Evolutionary conservation across 2,797 vertebrate genomes (phyloP), one percentile per base, ranked within the genome.

Genomic region (Melanotaenia maccullochi): DNA sequence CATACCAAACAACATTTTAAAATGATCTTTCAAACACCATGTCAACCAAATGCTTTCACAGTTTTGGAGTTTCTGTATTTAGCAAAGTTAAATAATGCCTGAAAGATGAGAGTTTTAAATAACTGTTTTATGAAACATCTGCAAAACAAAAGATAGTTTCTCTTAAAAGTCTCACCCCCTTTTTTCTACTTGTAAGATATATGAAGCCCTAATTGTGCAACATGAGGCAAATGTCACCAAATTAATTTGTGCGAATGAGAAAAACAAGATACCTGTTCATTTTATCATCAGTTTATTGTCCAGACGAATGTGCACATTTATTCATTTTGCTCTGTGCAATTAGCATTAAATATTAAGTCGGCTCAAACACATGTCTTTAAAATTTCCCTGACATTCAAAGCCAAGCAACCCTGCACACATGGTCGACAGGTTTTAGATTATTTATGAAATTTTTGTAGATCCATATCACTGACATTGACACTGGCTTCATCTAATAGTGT

Each of bases 381-480:
- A 68, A 79, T 73, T 42, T 55, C 20, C 70, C 42, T 79, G 79
- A 82, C 81, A 87, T 85, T 86, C 84, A 65, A 18, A 83, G 68
- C 51, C 24, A 60, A 69, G 59, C 25, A 2, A 13, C 4, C 9
- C 65, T 79, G 30, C 47, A 76, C 65, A 75, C 73, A 82, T 32
- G 33, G 63, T 67, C n/a, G 1, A 28, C 66, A 72, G 72, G 69
- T 74, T 79, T 80, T 68, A 64, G 60, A 81, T 85, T 52, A 78
- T 85, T 83, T 79, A 62, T 72, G 67, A 76, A 76, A 35, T 55
- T 82, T 78, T 70, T 64, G 68, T n/a, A 40, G 65, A 88, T 80
- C 78, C 65, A 81, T 82, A 79, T 47, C 68, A 72, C 32, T 71
- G 78, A 90, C 69, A 13, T 25, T 87, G 83, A 88, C 78, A 55